These are phyloP conservation scores for Hedya salicella DNA, from an alignment of 2,888 invertebrate genomes.

Conservation along the genomic window DNA sequence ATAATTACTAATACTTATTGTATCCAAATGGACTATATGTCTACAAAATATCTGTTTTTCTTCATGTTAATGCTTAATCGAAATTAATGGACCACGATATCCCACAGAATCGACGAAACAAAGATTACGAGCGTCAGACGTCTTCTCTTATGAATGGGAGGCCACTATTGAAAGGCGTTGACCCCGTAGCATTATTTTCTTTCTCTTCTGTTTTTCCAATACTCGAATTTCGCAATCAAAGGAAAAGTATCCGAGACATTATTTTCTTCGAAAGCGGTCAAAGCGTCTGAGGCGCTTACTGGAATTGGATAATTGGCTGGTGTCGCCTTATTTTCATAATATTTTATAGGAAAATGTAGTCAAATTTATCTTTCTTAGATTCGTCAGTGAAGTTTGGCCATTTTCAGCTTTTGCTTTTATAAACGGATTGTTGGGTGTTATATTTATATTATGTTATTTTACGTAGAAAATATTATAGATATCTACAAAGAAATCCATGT, in stretches of 20 bases:
- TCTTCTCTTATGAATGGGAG: constrained; percentile 34
- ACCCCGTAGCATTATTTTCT: constrained; percentile 32
- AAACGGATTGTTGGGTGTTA: background rate
- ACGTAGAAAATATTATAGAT: background rate
- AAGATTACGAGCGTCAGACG: constrained; percentile 15
- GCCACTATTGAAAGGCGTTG: constrained; percentile 30
- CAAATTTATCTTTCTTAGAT: constrained; percentile 12
- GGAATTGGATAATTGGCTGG: constrained; percentile 56
- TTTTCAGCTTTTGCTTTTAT: background rate
- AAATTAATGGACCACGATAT: constrained; percentile 30
- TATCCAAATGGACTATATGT: too few species aligned
- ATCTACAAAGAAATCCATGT: background rate
- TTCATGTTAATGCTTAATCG: constrained; percentile 16
- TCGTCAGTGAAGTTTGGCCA: background rate
- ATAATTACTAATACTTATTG: too few species aligned
- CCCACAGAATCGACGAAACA: constrained; percentile 13
- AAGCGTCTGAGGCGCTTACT: constrained; percentile 47
- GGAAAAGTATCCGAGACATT: constrained; percentile 50
- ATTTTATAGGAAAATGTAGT: constrained; percentile 21
- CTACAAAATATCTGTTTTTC: background rate
- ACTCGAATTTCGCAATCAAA: constrained; percentile 48
- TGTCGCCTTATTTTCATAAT: constrained; percentile 34
- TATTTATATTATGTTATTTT: background rate
- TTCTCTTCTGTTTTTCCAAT: constrained; percentile 40
- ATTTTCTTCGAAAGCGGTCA: constrained; percentile 54